Conservation (phyloP, 2,797 vertebrate genomes). For the Myripristis jacobus region DNA sequence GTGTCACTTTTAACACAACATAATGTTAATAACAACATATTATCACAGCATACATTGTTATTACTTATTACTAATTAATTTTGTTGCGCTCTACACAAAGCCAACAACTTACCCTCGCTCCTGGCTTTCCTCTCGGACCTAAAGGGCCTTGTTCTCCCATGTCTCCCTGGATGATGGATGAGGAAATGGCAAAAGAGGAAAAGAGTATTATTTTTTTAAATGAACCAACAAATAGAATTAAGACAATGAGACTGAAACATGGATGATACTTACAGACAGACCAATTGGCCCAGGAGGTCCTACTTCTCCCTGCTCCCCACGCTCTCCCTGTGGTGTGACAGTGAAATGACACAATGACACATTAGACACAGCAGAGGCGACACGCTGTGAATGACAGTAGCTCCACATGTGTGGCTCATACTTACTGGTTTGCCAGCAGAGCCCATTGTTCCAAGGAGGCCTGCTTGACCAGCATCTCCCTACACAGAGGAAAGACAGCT, state of each 20-base stretch:
- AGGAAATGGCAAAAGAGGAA: slow-evolving; percentile 31
- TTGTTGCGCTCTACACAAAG: neutral
- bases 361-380: slow-evolving; percentile 30
- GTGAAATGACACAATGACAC: slow-evolving; percentile 27
- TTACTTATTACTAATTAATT: neutral
- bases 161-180: slow-evolving; percentile 83
- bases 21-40: no score
- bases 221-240: neutral
- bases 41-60: no score
- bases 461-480: slow-evolving; percentile 88
- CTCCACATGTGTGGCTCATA: slow-evolving; percentile 25
- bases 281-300: slow-evolving; percentile 91
- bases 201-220: slow-evolving; percentile 8
- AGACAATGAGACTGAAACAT: neutral
- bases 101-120: slow-evolving; percentile 87
- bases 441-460: slow-evolving; percentile 90
- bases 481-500: slow-evolving; percentile 61
- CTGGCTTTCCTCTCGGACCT: slow-evolving; percentile 89
- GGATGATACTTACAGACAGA: slow-evolving; percentile 86
- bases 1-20: no score
- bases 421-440: slow-evolving; percentile 93
- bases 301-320: slow-evolving; percentile 89
- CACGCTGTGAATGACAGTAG: slow-evolving; percentile 5
- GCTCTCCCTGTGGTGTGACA: slow-evolving; percentile 87
- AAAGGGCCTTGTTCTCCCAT: slow-evolving; percentile 86